Conservation (phyloP, 1,140 invertebrate species). For the Lordiphosa mommai region DNA sequence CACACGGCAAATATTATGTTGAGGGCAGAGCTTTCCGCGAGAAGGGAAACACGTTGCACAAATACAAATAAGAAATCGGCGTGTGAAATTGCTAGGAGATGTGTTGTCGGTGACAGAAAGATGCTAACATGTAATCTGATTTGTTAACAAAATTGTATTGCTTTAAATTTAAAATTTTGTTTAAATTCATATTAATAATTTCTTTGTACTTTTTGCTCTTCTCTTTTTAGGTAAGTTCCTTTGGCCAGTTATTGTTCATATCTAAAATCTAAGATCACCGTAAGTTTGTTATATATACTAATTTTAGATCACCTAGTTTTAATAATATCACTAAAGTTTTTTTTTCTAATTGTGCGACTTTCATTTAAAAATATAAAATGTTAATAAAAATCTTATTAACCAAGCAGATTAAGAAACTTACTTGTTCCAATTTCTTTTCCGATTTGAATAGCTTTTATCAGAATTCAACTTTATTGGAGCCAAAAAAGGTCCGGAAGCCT, state of each 20-base stretch:
- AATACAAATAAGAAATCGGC: slow-evolving; percentile 29
- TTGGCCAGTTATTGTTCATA: slow-evolving; percentile 1
- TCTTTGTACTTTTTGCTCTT: slow-evolving; percentile 5
- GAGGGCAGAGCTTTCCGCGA: not conserved
- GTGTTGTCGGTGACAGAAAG: slow-evolving; percentile 1
- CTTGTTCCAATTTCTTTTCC: too few species aligned
- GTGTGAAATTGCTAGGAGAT: slow-evolving; percentile 16
- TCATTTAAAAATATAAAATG: too few species aligned
- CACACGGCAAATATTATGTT: slow-evolving; percentile 57
- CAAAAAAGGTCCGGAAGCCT: too few species aligned
- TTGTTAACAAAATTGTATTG: not conserved
- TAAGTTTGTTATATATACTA: slow-evolving; percentile 50
- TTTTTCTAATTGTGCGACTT: too few species aligned
- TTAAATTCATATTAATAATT: slow-evolving; percentile 1
- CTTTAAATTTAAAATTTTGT: not conserved
- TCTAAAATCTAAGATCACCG: slow-evolving; percentile 50
- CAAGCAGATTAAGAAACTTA: too few species aligned
- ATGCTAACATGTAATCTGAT: not conserved
- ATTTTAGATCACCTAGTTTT: too few species aligned
- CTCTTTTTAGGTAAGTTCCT: slow-evolving; percentile 53
- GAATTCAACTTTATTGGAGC: too few species aligned
- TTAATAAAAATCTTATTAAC: too few species aligned
- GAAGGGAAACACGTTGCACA: slow-evolving; percentile 34
- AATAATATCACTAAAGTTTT: too few species aligned
- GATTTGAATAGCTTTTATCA: too few species aligned